Conservation (phyloP, 1,140 invertebrate species). For the Carposina sasakii region DNA sequence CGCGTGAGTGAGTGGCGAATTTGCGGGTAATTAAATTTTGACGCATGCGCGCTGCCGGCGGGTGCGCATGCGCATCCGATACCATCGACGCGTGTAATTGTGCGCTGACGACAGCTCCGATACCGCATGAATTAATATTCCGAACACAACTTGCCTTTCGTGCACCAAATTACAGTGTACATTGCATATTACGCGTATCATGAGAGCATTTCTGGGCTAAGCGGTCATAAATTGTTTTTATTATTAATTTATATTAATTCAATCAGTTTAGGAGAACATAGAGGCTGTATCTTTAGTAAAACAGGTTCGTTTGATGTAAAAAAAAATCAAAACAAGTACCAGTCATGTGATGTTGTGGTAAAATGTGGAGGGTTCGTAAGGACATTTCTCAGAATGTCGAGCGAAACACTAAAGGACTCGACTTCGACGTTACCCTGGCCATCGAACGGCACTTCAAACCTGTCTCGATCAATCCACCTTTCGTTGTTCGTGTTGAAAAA, state of each 20-base stretch:
- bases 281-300: no score
- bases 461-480: conserved; percentile 69
- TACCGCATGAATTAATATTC: conserved; percentile 40
- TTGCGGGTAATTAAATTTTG: conserved; percentile 54
- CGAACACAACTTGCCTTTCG: conserved; percentile 20
- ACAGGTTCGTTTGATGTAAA: conserved; percentile 23
- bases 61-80: conserved; percentile 23
- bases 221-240: conserved; percentile 9
- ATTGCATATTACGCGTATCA: conserved; percentile 19
- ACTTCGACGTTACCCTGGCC: conserved; percentile 49
- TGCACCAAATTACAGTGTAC: conserved; percentile 23
- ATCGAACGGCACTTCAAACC: conserved; percentile 64
- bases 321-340: conserved; percentile 19
- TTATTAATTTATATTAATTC: no score
- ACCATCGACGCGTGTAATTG: conserved; percentile 45
- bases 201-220: conserved; percentile 9
- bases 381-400: conserved; percentile 59
- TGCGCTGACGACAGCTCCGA: conserved; percentile 24
- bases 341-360: conserved; percentile 32
- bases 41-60: conserved; percentile 27
- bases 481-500: conserved; percentile 70
- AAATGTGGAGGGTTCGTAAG: conserved; percentile 51
- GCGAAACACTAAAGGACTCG: conserved; percentile 49
- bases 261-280: no score
- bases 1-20: conserved; percentile 33